A percentile compares a stretch with the other conserved stretches of the same genome.
Evolutionary conservation across 53 echinoderm and acorn worm genomes (phyloP).

Genomic region (Astropecten irregularis): DNA sequence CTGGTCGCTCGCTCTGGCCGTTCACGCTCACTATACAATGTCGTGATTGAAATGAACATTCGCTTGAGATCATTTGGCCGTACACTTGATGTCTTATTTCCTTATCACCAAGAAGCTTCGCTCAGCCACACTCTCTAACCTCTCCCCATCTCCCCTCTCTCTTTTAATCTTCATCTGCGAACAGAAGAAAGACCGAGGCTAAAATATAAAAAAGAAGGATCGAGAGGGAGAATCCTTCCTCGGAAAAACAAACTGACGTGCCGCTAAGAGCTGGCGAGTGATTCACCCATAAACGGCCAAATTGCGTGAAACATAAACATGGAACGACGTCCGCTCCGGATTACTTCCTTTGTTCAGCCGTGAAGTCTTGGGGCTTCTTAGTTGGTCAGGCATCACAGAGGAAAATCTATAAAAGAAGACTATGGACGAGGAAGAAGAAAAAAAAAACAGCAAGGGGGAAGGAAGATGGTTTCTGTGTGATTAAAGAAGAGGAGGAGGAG

Average conservation of each 20-base stretch:
- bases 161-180: not conserved
- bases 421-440: not conserved
- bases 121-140: not conserved
- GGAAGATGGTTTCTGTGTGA: too few relatives aligned
- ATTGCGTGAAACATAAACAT: constrained; percentile 44
- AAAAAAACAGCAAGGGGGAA: not conserved
- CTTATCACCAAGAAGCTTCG: not conserved
- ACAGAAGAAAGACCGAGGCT: not conserved
- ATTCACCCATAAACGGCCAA: constrained; percentile 33
- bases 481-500: not conserved
- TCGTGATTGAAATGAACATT: constrained; percentile 45
- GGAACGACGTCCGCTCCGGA: constrained; percentile 37
- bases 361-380: constrained; percentile 37
- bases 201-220: too few relatives aligned
- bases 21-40: too few relatives aligned
- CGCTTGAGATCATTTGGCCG: constrained; percentile 38
- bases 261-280: not conserved
- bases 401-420: not conserved
- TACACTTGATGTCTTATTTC: constrained; percentile 20
- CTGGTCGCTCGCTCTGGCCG: too few relatives aligned
- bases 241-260: constrained; percentile 32
- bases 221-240: not conserved
- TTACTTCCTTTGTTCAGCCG: constrained; percentile 38
- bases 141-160: not conserved
- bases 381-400: constrained; percentile 41